Percentiles rank a stretch among this genome's conserved stretches.
These are phyloP conservation scores for Brienomyrus longianalis DNA, from an alignment of 2,113 vertebrate species.

Conservation along the genomic window DNA sequence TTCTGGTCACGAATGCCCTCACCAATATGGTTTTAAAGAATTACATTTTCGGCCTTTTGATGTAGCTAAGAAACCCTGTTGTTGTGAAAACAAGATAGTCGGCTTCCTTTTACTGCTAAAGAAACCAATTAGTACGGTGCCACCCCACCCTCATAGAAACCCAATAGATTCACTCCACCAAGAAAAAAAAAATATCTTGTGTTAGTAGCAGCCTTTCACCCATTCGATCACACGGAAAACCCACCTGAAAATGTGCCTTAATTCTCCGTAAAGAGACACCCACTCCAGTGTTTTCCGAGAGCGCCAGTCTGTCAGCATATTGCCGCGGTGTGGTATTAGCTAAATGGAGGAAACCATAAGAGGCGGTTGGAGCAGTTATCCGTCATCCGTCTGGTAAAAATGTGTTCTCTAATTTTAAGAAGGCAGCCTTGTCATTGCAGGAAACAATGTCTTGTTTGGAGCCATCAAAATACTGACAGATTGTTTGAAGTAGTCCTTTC, in stretches of 20 bases:
- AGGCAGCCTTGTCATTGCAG: not conserved
- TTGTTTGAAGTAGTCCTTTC: constrained; percentile 1
- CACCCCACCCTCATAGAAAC: not conserved
- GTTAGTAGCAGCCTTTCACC: not conserved
- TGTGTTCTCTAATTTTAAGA: not conserved
- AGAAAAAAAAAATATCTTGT: not conserved
- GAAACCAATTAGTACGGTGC: not conserved
- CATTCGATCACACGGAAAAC: not conserved
- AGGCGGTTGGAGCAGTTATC: not conserved
- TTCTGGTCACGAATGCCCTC: not conserved
- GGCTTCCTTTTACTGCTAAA: not conserved
- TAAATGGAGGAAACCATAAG: not conserved
- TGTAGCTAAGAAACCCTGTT: not conserved
- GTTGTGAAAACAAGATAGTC: not conserved
- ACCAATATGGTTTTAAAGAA: not conserved
- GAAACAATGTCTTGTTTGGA: constrained; percentile 14
- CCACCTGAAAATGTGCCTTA: not conserved
- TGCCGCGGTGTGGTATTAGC: not conserved
- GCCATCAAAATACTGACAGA: constrained; percentile 1
- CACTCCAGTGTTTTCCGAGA: not conserved
- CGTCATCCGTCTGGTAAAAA: not conserved
- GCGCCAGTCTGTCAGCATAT: not conserved
- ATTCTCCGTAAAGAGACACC: not conserved
- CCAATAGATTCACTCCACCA: not conserved
- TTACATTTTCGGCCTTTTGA: not conserved